Conservation (phyloP, 1,140 invertebrate genomes). For the Drosophila willistoni region DNA sequence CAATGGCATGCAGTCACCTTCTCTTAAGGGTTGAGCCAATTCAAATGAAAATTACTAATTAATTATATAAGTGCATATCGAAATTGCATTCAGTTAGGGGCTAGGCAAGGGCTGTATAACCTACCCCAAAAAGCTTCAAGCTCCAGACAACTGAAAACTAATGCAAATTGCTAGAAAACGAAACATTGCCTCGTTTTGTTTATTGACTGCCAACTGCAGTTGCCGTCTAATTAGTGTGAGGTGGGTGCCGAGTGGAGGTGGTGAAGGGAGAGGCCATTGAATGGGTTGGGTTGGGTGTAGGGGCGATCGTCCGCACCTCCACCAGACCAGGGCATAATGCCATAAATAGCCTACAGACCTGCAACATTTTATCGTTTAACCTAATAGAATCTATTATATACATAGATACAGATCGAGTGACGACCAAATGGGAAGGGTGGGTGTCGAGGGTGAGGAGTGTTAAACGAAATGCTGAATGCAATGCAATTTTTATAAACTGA, state of each 20-base stretch:
- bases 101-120: conserved; percentile 24
- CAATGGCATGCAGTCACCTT: conserved; percentile 1
- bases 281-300: no score
- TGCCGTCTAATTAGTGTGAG: conserved; percentile 48
- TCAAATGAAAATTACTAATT: conserved; percentile 9
- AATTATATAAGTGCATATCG: conserved; percentile 23
- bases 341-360: conserved; percentile 66
- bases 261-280: background rate
- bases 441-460: background rate
- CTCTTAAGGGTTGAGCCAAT: background rate
- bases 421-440: background rate
- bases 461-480: background rate
- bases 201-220: conserved; percentile 63
- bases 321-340: conserved; percentile 14
- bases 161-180: conserved; percentile 61
- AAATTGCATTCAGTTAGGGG: conserved; percentile 10
- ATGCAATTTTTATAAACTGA: conserved; percentile 15
- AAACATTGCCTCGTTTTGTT: conserved; percentile 59
- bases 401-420: background rate
- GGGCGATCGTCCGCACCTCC: conserved; percentile 46
- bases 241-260: no score
- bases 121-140: conserved; percentile 58
- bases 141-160: conserved; percentile 37
- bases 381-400: background rate
- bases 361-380: conserved; percentile 45